phyloP scores from a whole-genome alignment of 2,888 invertebrate species.

The Glaucopsyche alexis region DNA sequence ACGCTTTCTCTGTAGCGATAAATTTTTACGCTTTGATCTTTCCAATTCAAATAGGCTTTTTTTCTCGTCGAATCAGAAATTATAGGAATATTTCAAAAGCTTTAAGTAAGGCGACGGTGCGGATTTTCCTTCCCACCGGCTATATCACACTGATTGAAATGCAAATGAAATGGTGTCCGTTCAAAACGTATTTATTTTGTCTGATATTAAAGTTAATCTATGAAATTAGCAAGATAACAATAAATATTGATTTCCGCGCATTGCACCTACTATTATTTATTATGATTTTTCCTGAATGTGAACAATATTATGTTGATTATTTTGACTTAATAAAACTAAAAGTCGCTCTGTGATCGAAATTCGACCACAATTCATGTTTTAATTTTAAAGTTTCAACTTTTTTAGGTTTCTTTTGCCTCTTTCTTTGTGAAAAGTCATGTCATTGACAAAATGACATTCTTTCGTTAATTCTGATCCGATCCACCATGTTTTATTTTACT shows the following conservation, averaged over 20 bases:
- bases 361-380: too few relatives aligned
- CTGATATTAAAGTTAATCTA: slow-evolving; percentile 64
- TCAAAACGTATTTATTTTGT: slow-evolving; percentile 71
- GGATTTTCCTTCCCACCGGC: slow-evolving; percentile 75
- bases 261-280: background rate
- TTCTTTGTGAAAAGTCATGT: too few relatives aligned
- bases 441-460: too few relatives aligned
- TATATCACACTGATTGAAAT: slow-evolving; percentile 78
- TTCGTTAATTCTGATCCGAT: too few relatives aligned
- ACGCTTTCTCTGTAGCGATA: slow-evolving; percentile 72
- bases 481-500: too few relatives aligned
- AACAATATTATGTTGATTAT: too few relatives aligned
- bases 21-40: slow-evolving; percentile 79
- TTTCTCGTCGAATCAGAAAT: slow-evolving; percentile 72
- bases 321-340: too few relatives aligned
- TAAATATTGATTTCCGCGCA: background rate
- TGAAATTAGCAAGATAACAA: slow-evolving; percentile 52
- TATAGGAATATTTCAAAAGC: slow-evolving; percentile 79
- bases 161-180: slow-evolving; percentile 76
- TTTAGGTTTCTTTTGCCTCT: too few relatives aligned
- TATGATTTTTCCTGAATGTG: too few relatives aligned
- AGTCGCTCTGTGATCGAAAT: too few relatives aligned
- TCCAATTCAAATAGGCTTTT: slow-evolving; percentile 79
- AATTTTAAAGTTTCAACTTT: too few relatives aligned
- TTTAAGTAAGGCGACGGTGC: slow-evolving; percentile 75